Evolutionary conservation across 2,797 vertebrate species (phyloP), one percentile per base, ranked within the genome.

Genomic region (Chelidonichthys spinosus): DNA sequence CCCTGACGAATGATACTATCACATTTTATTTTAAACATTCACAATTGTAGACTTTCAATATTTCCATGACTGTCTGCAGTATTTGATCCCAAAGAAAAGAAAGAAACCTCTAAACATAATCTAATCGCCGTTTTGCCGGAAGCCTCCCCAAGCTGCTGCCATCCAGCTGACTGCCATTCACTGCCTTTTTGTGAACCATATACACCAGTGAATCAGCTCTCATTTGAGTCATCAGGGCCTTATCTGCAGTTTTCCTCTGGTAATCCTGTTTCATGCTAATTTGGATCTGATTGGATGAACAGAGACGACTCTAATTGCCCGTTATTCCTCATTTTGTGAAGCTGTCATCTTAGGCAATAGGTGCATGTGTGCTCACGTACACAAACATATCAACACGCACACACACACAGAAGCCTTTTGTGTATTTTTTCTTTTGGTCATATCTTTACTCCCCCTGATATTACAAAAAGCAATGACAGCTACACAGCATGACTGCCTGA

Each of bases 241-340:
- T 70, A 80, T 86, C 75, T 65, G 56, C 63, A 59, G 83, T 64
- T 79, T 68, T 78, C 63, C 70, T 79, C 83, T 33, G 54, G 14
- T 78, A 74, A 81, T 87, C 74, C 6, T 7, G 50, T 85, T 88
- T 85, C 82, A 79, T 71, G 75, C 75, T 83, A 76, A 87, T 86
- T 80, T 75, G 64, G 63, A 83, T 75, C 76, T 73, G 84, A 90
- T 86, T 85, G 79, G 82, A 79, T 32, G 63, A 76, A 74, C 75
- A 70, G 9, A 79, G 55, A 82, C 8, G 49, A 49, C 46, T 72
- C 85, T 81, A 84, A 88, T 84, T 83, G 79, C 75, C 81, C 42
- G 56, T 87, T 83, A 69, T 68, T 63, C 46, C 7, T 0, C 0
- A 49, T 82, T 80, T 86, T 85, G 76, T 78, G 76, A 33, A 68